phyloP scores from a whole-genome alignment of 2,888 invertebrate species.

The Pollenia griseotomentosa region DNA sequence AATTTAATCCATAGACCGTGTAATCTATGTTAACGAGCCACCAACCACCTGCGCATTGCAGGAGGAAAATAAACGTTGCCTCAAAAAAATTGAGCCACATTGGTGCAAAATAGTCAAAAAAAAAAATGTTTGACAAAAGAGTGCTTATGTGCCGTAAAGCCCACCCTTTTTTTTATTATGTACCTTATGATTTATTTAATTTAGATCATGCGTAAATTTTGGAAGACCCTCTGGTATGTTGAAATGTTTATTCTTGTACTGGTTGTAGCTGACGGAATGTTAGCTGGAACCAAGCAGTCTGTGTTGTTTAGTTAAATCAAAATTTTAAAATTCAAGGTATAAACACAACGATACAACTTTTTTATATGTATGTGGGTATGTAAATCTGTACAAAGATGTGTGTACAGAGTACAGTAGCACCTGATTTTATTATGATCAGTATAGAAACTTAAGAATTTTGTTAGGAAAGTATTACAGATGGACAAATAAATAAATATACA shows the following conservation, averaged over 20 bases:
- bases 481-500: neutral
- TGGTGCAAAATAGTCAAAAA: too few relatives aligned
- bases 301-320: constrained; percentile 54
- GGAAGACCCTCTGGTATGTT: constrained; percentile 21
- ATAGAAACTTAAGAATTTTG: constrained; percentile 8
- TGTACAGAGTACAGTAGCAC: constrained; percentile 53
- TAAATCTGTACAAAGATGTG: neutral
- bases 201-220: neutral
- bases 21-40: too few relatives aligned
- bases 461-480: constrained; percentile 9
- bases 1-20: too few relatives aligned
- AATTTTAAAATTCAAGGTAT: constrained; percentile 52
- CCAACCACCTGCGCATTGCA: too few relatives aligned
- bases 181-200: too few relatives aligned
- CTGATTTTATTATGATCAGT: constrained; percentile 45
- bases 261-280: constrained; percentile 39
- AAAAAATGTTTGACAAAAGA: too few relatives aligned
- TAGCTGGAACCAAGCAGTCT: constrained; percentile 71
- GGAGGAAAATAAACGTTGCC: too few relatives aligned
- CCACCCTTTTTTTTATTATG: too few relatives aligned
- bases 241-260: constrained; percentile 36
- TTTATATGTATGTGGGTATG: neutral
- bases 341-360: constrained; percentile 9
- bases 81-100: too few relatives aligned
- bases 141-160: too few relatives aligned